phyloP scores from a whole-genome alignment of 2,797 vertebrate genomes.

The Leptatherina wallacei region DNA sequence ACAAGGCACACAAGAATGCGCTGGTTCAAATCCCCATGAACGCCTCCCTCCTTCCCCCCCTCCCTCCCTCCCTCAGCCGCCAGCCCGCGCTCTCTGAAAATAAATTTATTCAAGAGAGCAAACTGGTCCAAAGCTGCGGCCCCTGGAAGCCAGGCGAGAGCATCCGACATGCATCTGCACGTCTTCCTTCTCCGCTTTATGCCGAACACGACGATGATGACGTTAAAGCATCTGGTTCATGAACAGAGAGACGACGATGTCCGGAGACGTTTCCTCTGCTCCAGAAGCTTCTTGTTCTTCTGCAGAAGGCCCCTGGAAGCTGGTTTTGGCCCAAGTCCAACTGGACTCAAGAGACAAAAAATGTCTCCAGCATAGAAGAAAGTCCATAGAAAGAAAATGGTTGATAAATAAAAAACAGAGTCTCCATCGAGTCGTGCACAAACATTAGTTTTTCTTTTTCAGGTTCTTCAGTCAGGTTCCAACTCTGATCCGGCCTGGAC shows the following conservation, averaged over 20 bases:
- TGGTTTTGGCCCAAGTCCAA: constrained; percentile 73
- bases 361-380: constrained; percentile 58
- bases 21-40: constrained; percentile 94
- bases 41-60: background rate
- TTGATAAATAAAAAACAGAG: constrained; percentile 23
- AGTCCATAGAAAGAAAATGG: constrained; percentile 35
- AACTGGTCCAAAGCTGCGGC: constrained; percentile 86
- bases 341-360: constrained; percentile 72
- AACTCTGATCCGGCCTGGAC: too few relatives aligned
- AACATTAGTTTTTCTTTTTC: background rate
- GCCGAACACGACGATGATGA: background rate
- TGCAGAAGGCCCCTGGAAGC: constrained; percentile 48
- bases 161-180: constrained; percentile 20
- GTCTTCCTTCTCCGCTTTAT: constrained; percentile 1
- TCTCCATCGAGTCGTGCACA: background rate
- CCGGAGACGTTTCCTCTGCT: background rate
- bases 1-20: constrained; percentile 97
- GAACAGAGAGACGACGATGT: background rate
- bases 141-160: constrained; percentile 73
- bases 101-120: constrained; percentile 93
- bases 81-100: constrained; percentile 72
- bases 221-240: constrained; percentile 14
- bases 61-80: background rate
- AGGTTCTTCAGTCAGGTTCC: too few relatives aligned
- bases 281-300: constrained; percentile 26